phyloP scores from a whole-genome alignment of 2,113 vertebrate genomes.

The Ia io region DNA sequence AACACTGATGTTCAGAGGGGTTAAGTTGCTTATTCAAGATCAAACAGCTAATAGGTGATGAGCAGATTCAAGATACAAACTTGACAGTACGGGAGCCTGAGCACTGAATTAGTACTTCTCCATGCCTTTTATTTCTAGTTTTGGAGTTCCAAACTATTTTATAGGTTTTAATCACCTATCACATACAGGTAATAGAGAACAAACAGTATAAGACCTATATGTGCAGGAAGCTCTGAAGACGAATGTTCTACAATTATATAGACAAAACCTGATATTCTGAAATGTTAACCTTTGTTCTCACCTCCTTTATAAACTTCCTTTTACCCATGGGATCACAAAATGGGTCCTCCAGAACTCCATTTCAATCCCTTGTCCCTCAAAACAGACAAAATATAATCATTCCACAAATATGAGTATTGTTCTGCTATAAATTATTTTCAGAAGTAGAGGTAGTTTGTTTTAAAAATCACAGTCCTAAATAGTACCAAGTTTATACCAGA shows the following conservation, averaged over 20 bases:
- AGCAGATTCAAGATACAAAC: background rate
- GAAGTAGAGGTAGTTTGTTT: background rate
- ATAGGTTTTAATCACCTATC: background rate
- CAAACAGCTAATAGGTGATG: background rate
- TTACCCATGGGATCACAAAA: background rate
- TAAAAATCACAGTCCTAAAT: conserved; percentile 2
- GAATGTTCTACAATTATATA: background rate
- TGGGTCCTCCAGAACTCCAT: background rate
- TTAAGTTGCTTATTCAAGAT: background rate
- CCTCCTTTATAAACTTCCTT: background rate
- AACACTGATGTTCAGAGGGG: background rate
- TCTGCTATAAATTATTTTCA: background rate
- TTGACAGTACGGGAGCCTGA: background rate
- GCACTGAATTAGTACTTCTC: background rate
- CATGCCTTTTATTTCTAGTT: background rate
- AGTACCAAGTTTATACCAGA: background rate
- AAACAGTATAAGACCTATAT: background rate
- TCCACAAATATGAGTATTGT: background rate
- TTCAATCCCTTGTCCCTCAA: background rate
- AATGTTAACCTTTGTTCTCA: background rate
- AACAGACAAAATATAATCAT: background rate
- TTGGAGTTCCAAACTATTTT: conserved; percentile 1
- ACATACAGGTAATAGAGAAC: background rate
- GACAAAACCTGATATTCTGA: background rate
- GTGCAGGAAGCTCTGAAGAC: conserved; percentile 5